phyloP scores from a whole-genome alignment of 30 jellyfish, hydroid and myxozoan species.

The Turritopsis rubra region DNA sequence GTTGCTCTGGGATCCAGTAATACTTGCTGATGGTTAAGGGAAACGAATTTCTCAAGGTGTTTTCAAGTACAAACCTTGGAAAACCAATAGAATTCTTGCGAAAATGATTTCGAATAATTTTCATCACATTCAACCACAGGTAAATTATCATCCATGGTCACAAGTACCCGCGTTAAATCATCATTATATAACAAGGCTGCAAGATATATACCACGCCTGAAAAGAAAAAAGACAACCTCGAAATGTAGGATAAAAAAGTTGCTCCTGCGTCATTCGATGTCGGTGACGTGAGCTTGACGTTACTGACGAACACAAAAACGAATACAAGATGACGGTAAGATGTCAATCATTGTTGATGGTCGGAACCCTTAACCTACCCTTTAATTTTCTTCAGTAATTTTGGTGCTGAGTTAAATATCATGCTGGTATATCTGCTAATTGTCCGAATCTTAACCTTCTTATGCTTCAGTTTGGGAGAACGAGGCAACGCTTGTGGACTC shows the following conservation, averaged over 20 bases:
- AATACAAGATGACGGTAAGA: not conserved
- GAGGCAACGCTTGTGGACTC: not conserved
- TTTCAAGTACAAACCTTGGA: slow-evolving; percentile 79
- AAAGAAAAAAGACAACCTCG: too few relatives aligned
- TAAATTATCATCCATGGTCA: slow-evolving; percentile 88
- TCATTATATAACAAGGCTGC: slow-evolving; percentile 86
- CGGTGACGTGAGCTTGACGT: not conserved
- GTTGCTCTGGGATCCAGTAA: too few relatives aligned
- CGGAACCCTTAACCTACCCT: slow-evolving; percentile 71
- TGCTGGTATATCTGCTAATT: slow-evolving; percentile 72
- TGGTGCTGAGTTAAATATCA: slow-evolving; percentile 92
- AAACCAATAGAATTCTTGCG: slow-evolving; percentile 93
- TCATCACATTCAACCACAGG: slow-evolving; percentile 97
- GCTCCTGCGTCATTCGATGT: not conserved
- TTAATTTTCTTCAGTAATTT: slow-evolving; percentile 72
- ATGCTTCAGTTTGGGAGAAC: slow-evolving; percentile 24
- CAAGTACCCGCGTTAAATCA: slow-evolving; percentile 80
- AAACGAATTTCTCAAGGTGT: too few relatives aligned
- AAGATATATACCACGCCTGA: slow-evolving; percentile 88
- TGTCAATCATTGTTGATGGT: not conserved
- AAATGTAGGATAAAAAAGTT: not conserved
- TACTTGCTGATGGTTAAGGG: too few relatives aligned
- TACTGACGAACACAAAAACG: too few relatives aligned
- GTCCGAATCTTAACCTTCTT: slow-evolving; percentile 57
- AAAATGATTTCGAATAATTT: slow-evolving; percentile 71